A percentile compares a stretch with the other conserved stretches of the same genome.
Evolutionary conservation across 2,888 invertebrate genomes (phyloP).

Genomic region (Caenorhabditis zanzibari): DNA sequence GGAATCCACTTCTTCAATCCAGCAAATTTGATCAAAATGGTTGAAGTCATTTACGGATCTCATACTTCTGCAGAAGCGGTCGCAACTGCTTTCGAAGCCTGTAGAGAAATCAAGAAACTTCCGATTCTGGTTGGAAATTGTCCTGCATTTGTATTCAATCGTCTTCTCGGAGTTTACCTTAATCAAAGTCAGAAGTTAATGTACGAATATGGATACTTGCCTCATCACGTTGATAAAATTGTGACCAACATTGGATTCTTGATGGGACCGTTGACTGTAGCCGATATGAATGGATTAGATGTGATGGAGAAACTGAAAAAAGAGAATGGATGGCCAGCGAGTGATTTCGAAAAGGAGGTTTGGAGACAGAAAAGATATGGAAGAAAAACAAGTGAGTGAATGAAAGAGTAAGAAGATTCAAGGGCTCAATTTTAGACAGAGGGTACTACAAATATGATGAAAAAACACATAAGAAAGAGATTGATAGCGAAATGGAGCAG

Average conservation of each 20-base stretch:
- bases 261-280: slow-evolving; percentile 78
- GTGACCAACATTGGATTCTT: slow-evolving; percentile 72
- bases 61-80: slow-evolving; percentile 84
- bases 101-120: slow-evolving; percentile 83
- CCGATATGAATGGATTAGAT: slow-evolving; percentile 79
- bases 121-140: slow-evolving; percentile 78
- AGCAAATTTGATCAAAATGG: slow-evolving; percentile 83
- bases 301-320: slow-evolving; percentile 71
- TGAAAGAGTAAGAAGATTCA: neutral
- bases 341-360: slow-evolving; percentile 67
- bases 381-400: slow-evolving; percentile 72
- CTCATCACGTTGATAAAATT: slow-evolving; percentile 72
- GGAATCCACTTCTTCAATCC: slow-evolving; percentile 85
- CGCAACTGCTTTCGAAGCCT: slow-evolving; percentile 84
- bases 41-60: slow-evolving; percentile 83
- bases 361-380: slow-evolving; percentile 70
- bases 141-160: slow-evolving; percentile 77
- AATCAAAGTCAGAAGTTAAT: slow-evolving; percentile 67
- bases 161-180: slow-evolving; percentile 72
- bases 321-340: slow-evolving; percentile 69
- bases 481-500: slow-evolving; percentile 72
- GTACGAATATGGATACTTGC: slow-evolving; percentile 68
- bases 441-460: slow-evolving; percentile 76
- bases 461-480: slow-evolving; percentile 69
- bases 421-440: slow-evolving; percentile 57